These are phyloP conservation scores for Pilophorus perplexus DNA, from an alignment of 2,888 invertebrate species.

Conservation along the genomic window DNA sequence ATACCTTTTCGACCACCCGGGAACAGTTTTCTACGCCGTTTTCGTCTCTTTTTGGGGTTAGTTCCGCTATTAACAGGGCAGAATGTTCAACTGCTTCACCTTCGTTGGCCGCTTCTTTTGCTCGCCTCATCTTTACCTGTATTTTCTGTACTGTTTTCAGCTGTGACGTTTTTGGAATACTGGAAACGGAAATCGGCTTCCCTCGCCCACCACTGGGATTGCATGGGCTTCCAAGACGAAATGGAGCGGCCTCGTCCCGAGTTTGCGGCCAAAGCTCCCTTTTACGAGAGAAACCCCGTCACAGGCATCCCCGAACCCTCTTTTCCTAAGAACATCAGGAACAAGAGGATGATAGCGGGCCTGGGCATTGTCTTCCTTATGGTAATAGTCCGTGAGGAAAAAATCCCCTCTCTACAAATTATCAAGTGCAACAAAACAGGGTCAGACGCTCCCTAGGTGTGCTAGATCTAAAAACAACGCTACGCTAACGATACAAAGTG, in stretches of 20 bases:
- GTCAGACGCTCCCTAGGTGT: no score
- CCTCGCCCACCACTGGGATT: conserved; percentile 60
- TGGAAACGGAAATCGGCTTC: conserved; percentile 60
- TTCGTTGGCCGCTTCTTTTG: no score
- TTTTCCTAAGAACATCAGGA: conserved; percentile 55
- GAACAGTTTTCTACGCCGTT: conserved; percentile 58
- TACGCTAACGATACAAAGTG: no score
- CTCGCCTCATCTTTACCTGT: no score
- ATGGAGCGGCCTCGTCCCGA: conserved; percentile 59
- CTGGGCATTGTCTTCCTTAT: conserved; percentile 57
- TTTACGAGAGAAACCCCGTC: conserved; percentile 57
- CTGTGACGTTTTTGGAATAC: conserved; percentile 59
- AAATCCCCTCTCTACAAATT: conserved; percentile 26
- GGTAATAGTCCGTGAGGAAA: no score
- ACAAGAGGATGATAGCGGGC: conserved; percentile 57
- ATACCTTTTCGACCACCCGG: conserved; percentile 60
- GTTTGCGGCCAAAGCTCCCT: conserved; percentile 57
- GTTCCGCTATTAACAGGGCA: background rate
- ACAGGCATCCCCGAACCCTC: conserved; percentile 58
- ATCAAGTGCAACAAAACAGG: background rate
- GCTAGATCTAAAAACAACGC: no score
- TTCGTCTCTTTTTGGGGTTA: conserved; percentile 59
- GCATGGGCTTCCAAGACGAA: conserved; percentile 58
- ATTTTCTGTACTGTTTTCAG: conserved; percentile 50
- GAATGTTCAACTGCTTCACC: background rate